Evolutionary conservation across 2,797 vertebrate genomes (phyloP).

Genomic region (Anguilla anguilla): DNA sequence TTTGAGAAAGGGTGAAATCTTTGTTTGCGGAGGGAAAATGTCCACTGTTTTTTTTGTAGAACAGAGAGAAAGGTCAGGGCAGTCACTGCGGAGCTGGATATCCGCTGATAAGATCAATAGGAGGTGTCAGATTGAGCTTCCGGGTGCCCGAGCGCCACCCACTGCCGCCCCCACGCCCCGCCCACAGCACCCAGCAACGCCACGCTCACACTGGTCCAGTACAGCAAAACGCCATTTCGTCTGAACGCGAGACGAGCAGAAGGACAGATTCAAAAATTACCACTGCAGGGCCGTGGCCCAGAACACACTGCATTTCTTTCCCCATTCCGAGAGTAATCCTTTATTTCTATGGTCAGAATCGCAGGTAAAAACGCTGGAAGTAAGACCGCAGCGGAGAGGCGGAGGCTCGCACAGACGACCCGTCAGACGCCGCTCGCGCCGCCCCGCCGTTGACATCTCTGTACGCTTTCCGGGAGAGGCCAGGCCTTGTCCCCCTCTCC

Average conservation of each 20-base stretch:
- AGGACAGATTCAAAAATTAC: not conserved
- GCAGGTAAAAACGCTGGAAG: not conserved
- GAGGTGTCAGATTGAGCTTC: not conserved
- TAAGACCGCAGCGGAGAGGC: not conserved
- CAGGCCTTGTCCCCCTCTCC: not conserved
- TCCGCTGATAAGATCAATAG: constrained; percentile 11
- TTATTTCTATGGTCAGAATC: not conserved
- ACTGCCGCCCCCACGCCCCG: not conserved
- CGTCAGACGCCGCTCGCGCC: not conserved
- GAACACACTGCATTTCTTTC: not conserved
- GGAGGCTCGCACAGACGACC: not conserved
- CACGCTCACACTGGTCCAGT: not conserved
- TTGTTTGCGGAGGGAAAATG: not conserved
- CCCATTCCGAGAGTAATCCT: not conserved
- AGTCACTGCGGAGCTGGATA: not conserved
- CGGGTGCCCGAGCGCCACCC: not conserved
- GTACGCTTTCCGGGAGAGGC: not conserved
- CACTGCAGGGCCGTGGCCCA: not conserved
- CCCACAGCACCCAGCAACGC: not conserved
- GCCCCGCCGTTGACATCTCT: not conserved
- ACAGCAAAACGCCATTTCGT: not conserved
- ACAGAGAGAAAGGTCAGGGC: constrained; percentile 28
- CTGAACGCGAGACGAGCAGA: not conserved
- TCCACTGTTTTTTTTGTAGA: not conserved
- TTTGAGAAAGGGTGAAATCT: not conserved